These are phyloP conservation scores for Centruroides sculpturatus DNA, from an alignment of 1,140 invertebrate genomes.

Conservation along the genomic window DNA sequence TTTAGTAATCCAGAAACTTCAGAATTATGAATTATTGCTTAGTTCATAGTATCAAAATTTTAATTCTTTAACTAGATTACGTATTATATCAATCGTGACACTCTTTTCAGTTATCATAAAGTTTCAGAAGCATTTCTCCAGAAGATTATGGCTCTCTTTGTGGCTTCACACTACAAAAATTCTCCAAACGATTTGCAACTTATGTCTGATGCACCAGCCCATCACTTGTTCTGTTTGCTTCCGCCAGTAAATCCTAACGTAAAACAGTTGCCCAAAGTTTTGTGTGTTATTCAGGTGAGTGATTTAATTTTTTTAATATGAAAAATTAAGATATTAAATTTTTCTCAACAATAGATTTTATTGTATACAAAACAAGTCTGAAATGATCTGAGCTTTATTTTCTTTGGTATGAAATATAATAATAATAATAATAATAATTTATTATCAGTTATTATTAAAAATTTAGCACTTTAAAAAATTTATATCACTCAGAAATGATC, in stretches of 20 bases:
- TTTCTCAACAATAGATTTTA: too few species aligned
- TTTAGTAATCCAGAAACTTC: too few species aligned
- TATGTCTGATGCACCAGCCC: constrained; percentile 95
- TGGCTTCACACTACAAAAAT: constrained; percentile 98
- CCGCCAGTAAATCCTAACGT: constrained; percentile 59
- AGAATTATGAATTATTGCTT: not conserved
- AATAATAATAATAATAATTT: too few species aligned
- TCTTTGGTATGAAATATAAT: too few species aligned
- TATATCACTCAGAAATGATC: too few species aligned
- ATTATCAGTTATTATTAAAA: too few species aligned
- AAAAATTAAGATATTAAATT: too few species aligned
- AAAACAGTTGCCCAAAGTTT: constrained; percentile 67
- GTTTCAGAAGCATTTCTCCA: constrained; percentile 91
- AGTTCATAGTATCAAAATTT: not conserved
- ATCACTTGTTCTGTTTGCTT: constrained; percentile 90
- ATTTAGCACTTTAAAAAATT: too few species aligned
- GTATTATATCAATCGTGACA: constrained; percentile 58
- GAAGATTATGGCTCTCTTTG: constrained; percentile 78
- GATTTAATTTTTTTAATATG: not conserved
- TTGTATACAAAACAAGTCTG: too few species aligned
- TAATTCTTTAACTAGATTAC: constrained; percentile 10
- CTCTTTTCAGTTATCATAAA: constrained; percentile 92
- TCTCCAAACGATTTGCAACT: constrained; percentile 97
- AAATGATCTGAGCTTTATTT: too few species aligned
- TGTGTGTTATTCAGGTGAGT: constrained; percentile 70